Conservation (phyloP, 30 jellyfish, hydroid and myxozoan genomes). For the Morbakka virulenta region DNA sequence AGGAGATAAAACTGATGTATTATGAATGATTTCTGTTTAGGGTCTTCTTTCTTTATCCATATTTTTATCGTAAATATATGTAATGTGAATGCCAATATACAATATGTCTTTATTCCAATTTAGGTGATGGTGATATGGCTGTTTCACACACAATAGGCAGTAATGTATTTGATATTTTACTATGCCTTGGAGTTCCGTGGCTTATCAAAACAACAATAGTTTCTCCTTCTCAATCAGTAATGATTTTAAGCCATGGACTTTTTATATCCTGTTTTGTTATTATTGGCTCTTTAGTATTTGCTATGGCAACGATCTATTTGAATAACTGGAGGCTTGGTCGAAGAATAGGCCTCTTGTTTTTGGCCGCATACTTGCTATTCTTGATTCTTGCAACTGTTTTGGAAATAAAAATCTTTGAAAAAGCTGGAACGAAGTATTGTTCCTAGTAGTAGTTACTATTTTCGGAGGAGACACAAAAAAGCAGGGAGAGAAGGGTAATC, state of each 20-base stretch:
- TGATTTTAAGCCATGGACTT: conserved; percentile 53
- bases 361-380: conserved; percentile 29
- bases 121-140: conserved; percentile 34
- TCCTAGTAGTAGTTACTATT: no score
- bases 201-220: not conserved
- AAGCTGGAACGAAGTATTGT: no score
- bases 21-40: no score
- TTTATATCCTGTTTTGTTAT: conserved; percentile 48
- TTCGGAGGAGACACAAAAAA: no score
- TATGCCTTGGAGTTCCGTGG: conserved; percentile 17
- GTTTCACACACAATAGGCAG: conserved; percentile 25
- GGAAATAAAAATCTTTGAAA: conserved; percentile 3
- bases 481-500: no score
- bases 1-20: no score
- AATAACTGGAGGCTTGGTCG: conserved; percentile 7
- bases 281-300: not conserved
- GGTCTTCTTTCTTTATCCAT: no score
- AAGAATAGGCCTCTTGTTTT: conserved; percentile 20
- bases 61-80: no score
- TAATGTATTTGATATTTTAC: conserved; percentile 20
- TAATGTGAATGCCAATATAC: no score
- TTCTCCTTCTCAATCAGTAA: conserved; percentile 33
- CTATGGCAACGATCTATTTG: not conserved
- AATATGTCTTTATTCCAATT: no score
- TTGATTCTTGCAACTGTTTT: conserved; percentile 31